Percentiles rank a stretch among this genome's conserved stretches.
phyloP scores from a whole-genome alignment of 2,797 vertebrate genomes.

The Siniperca obscura region DNA sequence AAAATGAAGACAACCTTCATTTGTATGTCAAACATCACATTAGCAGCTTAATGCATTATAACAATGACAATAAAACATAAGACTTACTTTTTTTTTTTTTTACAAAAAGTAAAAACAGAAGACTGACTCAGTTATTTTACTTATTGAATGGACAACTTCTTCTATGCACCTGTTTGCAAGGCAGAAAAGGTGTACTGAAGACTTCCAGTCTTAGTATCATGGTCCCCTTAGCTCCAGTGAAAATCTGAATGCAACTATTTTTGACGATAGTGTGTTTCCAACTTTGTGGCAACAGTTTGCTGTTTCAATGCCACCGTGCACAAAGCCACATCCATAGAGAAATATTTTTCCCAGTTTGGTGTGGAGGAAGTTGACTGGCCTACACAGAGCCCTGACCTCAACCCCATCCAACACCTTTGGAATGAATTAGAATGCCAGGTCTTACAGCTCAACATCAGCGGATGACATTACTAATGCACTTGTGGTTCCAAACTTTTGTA shows the following conservation, averaged over 20 bases:
- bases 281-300: background rate
- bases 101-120: background rate
- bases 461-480: background rate
- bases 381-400: too few species aligned
- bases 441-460: background rate
- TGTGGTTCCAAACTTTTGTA: background rate
- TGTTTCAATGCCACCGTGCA: background rate
- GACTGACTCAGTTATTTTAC: background rate
- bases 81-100: too few species aligned
- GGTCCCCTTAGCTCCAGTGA: background rate
- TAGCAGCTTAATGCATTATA: background rate
- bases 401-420: too few species aligned
- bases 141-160: background rate
- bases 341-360: background rate
- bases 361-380: background rate
- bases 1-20: background rate
- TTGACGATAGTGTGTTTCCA: background rate
- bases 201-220: background rate
- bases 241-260: background rate
- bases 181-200: background rate
- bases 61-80: background rate
- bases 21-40: background rate
- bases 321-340: background rate
- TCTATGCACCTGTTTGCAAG: background rate
- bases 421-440: too few species aligned